These are phyloP conservation scores for Drosophila tanythrix DNA, from an alignment of 2,888 invertebrate species.

Conservation along the genomic window DNA sequence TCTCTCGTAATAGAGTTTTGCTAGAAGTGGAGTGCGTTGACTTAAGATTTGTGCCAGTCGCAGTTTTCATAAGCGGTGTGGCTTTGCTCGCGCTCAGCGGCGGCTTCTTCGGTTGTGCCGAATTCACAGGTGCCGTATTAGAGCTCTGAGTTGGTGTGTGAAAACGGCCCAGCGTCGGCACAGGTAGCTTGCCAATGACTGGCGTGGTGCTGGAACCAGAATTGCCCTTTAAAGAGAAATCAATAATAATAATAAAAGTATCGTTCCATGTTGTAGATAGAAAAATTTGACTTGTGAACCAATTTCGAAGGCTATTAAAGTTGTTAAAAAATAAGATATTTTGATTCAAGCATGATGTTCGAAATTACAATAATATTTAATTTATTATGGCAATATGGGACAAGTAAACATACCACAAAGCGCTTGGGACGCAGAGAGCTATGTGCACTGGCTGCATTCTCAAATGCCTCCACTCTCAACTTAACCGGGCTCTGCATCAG, in stretches of 20 bases:
- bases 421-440: slow-evolving; percentile 66
- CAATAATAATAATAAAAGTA: neutral
- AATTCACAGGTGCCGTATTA: slow-evolving; percentile 54
- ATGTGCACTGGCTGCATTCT: slow-evolving; percentile 83
- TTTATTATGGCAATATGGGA: neutral
- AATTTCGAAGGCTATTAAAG: neutral
- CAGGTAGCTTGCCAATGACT: slow-evolving; percentile 71
- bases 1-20: slow-evolving; percentile 80
- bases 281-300: neutral
- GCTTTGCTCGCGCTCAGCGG: slow-evolving; percentile 82
- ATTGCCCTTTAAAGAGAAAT: slow-evolving; percentile 11
- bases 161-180: slow-evolving; percentile 78
- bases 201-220: slow-evolving; percentile 71
- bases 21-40: slow-evolving; percentile 58
- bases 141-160: slow-evolving; percentile 82
- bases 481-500: slow-evolving; percentile 87
- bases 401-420: slow-evolving; percentile 62
- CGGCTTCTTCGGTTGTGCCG: slow-evolving; percentile 74
- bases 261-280: neutral
- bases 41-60: slow-evolving; percentile 66
- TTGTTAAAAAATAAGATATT: neutral
- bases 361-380: neutral
- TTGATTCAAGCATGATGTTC: neutral
- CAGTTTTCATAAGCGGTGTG: slow-evolving; percentile 66
- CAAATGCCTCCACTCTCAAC: slow-evolving; percentile 88